Percentiles rank a stretch among this genome's conserved stretches.
Evolutionary conservation across 2,797 vertebrate species (phyloP).

Genomic region (Menidia menidia): DNA sequence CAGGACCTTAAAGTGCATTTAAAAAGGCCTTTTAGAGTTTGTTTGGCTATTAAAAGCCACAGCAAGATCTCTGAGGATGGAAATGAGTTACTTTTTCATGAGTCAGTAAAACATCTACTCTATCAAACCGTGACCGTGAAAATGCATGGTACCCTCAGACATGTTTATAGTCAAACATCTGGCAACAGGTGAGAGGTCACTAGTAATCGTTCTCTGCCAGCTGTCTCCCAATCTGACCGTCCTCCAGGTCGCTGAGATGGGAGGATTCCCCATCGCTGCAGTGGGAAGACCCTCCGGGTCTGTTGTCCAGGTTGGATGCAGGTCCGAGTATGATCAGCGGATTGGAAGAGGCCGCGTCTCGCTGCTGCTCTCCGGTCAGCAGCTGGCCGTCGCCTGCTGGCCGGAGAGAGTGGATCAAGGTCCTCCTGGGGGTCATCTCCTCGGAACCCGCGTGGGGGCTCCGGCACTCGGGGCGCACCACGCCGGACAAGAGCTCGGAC

Average conservation of each 20-base stretch:
- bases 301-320: slow-evolving; percentile 64
- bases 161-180: slow-evolving; percentile 9
- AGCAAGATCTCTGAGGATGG: background rate
- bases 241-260: slow-evolving; percentile 82
- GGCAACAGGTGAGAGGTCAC: slow-evolving; percentile 9
- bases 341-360: slow-evolving; percentile 54
- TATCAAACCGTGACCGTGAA: slow-evolving; percentile 12
- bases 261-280: slow-evolving; percentile 85
- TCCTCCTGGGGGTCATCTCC: slow-evolving; percentile 65
- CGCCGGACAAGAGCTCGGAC: slow-evolving; percentile 81
- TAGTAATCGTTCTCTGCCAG: slow-evolving; percentile 32
- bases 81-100: slow-evolving; percentile 19
- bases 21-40: slow-evolving; percentile 50
- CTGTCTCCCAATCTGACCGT: slow-evolving; percentile 69
- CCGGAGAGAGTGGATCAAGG: slow-evolving; percentile 57
- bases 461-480: slow-evolving; percentile 74
- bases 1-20: slow-evolving; percentile 83
- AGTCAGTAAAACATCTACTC: slow-evolving; percentile 48
- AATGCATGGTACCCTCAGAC: slow-evolving; percentile 5
- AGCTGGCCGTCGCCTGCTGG: slow-evolving; percentile 30
- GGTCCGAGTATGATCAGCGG: slow-evolving; percentile 76
- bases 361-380: slow-evolving; percentile 38
- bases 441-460: slow-evolving; percentile 32
- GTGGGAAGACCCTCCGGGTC: slow-evolving; percentile 56
- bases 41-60: slow-evolving; percentile 16